Conservation (phyloP, 2,888 invertebrate species). For the Acanthosepion lycidas region DNA sequence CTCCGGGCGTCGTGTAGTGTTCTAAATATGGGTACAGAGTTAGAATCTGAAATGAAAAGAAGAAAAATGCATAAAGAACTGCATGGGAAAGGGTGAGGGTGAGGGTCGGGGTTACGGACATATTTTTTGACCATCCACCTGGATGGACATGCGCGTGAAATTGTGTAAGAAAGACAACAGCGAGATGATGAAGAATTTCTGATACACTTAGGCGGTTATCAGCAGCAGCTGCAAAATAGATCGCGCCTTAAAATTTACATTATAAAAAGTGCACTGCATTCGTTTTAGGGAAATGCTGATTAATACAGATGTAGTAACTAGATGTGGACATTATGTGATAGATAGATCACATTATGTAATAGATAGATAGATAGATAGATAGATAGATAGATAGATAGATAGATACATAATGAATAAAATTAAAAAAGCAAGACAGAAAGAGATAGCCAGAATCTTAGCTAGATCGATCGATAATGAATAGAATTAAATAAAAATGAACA, state of each 20-base stretch:
- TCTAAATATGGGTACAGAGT: background rate
- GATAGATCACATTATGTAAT: background rate
- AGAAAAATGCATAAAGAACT: background rate
- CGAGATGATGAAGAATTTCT: too few relatives aligned
- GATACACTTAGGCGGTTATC: background rate
- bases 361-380: background rate
- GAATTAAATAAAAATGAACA: background rate
- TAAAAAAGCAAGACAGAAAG: too few relatives aligned
- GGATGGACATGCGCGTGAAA: background rate
- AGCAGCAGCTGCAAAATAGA: background rate
- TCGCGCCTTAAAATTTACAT: background rate
- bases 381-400: background rate
- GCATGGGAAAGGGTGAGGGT: background rate
- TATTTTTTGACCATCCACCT: conserved; percentile 14
- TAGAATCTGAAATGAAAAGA: background rate
- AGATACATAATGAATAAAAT: too few relatives aligned
- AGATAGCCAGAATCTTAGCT: background rate
- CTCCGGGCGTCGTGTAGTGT: background rate
- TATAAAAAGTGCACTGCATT: background rate
- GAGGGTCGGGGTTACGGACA: background rate
- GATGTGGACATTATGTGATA: too few relatives aligned
- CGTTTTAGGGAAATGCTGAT: background rate
- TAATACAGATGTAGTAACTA: background rate
- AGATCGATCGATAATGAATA: background rate
- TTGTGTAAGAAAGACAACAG: background rate